Evolutionary conservation across 2,113 vertebrate genomes (phyloP).

Genomic region (Microcebus murinus): DNA sequence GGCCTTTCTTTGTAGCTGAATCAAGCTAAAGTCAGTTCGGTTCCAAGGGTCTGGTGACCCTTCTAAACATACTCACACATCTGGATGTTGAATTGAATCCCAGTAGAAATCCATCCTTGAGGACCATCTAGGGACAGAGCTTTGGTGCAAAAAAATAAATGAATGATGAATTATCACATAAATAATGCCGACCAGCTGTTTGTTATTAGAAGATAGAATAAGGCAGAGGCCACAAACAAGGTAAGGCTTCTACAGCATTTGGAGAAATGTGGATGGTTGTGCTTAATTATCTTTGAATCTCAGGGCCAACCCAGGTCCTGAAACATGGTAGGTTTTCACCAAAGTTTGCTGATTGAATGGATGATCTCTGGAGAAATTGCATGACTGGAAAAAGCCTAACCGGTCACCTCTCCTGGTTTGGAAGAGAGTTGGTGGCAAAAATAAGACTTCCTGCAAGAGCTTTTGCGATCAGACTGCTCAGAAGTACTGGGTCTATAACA

Average conservation of each 20-base stretch:
- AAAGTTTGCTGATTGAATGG: constrained; percentile 32
- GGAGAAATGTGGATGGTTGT: constrained; percentile 37
- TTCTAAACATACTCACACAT: constrained; percentile 51
- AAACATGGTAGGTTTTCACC: constrained; percentile 20
- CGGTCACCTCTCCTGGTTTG: background rate
- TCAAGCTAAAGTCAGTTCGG: constrained; percentile 44
- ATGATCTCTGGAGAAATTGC: constrained; percentile 34
- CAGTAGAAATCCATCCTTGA: constrained; percentile 53
- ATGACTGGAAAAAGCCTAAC: constrained; percentile 44
- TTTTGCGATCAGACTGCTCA: constrained; percentile 33
- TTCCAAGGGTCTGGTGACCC: constrained; percentile 65
- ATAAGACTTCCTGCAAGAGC: constrained; percentile 29
- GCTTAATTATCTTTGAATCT: constrained; percentile 27
- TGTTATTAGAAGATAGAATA: constrained; percentile 43
- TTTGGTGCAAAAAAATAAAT: constrained; percentile 26
- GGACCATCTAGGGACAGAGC: constrained; percentile 52
- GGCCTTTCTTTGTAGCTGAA: constrained; percentile 56
- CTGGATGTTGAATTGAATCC: constrained; percentile 69
- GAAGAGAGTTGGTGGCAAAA: constrained; percentile 47
- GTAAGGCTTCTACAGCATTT: background rate
- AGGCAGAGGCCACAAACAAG: constrained; percentile 39
- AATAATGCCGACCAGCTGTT: constrained; percentile 67
- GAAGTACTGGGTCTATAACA: constrained; percentile 2
- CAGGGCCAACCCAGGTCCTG: background rate
- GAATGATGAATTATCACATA: constrained; percentile 48